These are phyloP conservation scores for Pao palembangensis DNA, from an alignment of 2,113 vertebrate genomes.

Conservation along the genomic window DNA sequence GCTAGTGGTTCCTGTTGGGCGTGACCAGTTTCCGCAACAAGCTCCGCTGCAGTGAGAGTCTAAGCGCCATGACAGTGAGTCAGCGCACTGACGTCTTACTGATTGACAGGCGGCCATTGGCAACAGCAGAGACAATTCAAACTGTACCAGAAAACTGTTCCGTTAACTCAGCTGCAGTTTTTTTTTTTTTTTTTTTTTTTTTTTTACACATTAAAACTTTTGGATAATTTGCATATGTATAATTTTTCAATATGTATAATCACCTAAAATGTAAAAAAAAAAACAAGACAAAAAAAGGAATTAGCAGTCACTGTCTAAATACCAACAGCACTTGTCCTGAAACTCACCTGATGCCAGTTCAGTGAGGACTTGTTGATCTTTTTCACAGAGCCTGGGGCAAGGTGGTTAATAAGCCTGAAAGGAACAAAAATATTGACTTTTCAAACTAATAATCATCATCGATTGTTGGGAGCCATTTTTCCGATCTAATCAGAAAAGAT, in stretches of 20 bases:
- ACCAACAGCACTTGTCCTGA: not conserved
- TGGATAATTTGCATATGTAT: too few relatives aligned
- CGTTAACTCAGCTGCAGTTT: too few relatives aligned
- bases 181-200: too few relatives aligned
- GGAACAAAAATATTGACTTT: not conserved
- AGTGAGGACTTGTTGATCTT: conserved; percentile 84
- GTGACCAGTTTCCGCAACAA: not conserved
- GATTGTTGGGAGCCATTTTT: too few relatives aligned
- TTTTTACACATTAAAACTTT: too few relatives aligned
- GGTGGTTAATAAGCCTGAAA: conserved; percentile 85
- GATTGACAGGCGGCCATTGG: too few relatives aligned
- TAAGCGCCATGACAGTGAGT: not conserved
- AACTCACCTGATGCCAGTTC: conserved; percentile 92
- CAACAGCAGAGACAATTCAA: too few relatives aligned
- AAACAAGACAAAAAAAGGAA: not conserved
- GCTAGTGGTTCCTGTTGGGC: not conserved
- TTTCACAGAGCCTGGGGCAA: conserved; percentile 82
- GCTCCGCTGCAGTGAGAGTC: not conserved
- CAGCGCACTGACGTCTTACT: not conserved
- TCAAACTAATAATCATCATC: not conserved
- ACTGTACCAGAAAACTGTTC: too few relatives aligned
- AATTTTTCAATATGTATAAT: too few relatives aligned
- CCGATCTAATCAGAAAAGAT: too few relatives aligned
- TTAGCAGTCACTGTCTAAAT: too few relatives aligned
- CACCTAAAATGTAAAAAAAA: too few relatives aligned